phyloP scores from a whole-genome alignment of 2,888 invertebrate genomes.

The Athrips mouffetella region DNA sequence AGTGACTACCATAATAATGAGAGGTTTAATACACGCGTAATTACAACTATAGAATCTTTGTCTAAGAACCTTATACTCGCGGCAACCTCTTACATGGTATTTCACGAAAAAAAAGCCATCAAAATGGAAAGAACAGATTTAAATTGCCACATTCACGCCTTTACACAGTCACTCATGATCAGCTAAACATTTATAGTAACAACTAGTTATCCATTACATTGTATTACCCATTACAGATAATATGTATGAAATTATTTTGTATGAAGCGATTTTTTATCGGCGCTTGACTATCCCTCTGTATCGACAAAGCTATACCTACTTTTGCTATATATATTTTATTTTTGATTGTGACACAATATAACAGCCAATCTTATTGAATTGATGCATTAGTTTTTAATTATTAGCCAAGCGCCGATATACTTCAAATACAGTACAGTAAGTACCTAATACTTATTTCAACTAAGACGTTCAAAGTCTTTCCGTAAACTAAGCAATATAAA shows the following conservation, averaged over 20 bases:
- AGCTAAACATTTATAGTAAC: conserved; percentile 78
- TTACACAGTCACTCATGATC: conserved; percentile 70
- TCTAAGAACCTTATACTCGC: too few species aligned
- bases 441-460: conserved; percentile 63
- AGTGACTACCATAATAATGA: too few species aligned
- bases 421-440: conserved; percentile 57
- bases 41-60: too few species aligned
- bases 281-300: conserved; percentile 57
- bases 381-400: conserved; percentile 27
- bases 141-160: conserved; percentile 70
- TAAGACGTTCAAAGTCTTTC: conserved; percentile 68
- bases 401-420: conserved; percentile 68
- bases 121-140: conserved; percentile 58
- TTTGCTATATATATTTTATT: background rate
- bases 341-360: background rate
- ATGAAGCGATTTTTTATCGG: conserved; percentile 55
- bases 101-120: conserved; percentile 19
- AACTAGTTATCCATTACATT: conserved; percentile 69
- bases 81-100: background rate
- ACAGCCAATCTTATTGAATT: background rate
- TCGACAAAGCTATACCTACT: background rate
- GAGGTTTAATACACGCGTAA: background rate
- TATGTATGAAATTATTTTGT: conserved; percentile 57
- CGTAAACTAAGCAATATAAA: conserved; percentile 75
- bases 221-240: conserved; percentile 68